Evolutionary conservation across 2,113 vertebrate genomes (phyloP).

Genomic region (Danionella cerebrum): DNA sequence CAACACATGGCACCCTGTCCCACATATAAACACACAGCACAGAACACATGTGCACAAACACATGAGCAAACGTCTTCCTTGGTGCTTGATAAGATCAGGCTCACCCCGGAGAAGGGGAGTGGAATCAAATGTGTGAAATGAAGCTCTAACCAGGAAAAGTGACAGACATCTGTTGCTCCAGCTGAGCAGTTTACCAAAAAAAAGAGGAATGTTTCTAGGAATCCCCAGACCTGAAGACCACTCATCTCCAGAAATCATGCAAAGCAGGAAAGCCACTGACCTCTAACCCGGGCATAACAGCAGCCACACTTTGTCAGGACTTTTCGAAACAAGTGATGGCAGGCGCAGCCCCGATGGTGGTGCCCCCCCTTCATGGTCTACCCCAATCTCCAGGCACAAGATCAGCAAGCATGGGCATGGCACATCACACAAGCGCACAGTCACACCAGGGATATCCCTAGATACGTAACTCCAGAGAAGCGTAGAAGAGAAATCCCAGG

Average conservation of each 20-base stretch:
- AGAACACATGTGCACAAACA: background rate
- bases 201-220: background rate
- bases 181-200: slow-evolving; percentile 33
- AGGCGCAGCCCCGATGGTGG: slow-evolving; percentile 79
- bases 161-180: slow-evolving; percentile 58
- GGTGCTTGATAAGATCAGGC: background rate
- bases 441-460: slow-evolving; percentile 14
- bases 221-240: slow-evolving; percentile 16
- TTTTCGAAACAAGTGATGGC: slow-evolving; percentile 90
- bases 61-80: background rate
- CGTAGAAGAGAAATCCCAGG: slow-evolving; percentile 16
- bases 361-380: slow-evolving; percentile 80
- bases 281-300: slow-evolving; percentile 83
- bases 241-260: too few relatives aligned
- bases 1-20: slow-evolving; percentile 24
- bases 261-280: slow-evolving; percentile 65
- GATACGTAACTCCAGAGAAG: slow-evolving; percentile 49
- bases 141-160: slow-evolving; percentile 11
- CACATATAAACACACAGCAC: background rate
- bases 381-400: slow-evolving; percentile 56
- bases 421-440: slow-evolving; percentile 49
- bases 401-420: slow-evolving; percentile 71
- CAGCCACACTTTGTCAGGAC: slow-evolving; percentile 89
- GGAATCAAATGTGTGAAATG: slow-evolving; percentile 14
- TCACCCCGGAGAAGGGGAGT: background rate